Evolutionary conservation across 2,888 invertebrate genomes (phyloP).

Genomic region (Branchipolynoe longqiensis): DNA sequence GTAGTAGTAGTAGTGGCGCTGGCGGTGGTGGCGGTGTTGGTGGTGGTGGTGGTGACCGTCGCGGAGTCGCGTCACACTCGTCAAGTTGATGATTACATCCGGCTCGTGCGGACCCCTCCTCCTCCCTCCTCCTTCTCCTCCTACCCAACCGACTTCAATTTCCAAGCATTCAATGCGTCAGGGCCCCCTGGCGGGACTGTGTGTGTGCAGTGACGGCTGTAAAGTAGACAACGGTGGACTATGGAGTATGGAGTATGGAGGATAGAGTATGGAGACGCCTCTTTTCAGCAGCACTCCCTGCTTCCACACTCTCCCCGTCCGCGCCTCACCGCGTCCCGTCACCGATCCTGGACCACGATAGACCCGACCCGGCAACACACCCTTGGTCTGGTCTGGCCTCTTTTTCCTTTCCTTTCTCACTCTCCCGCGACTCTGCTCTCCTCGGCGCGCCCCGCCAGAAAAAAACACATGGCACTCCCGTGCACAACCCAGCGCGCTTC

Average conservation of each 20-base stretch:
- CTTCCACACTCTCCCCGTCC: not conserved
- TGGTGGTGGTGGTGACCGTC: conserved; percentile 14
- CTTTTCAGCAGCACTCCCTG: too few species aligned
- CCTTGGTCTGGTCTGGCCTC: not conserved
- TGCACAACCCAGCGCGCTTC: conserved; percentile 23
- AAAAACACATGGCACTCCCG: not conserved
- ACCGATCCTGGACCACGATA: not conserved
- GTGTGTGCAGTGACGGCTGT: too few species aligned
- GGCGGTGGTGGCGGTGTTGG: too few species aligned
- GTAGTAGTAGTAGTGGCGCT: not conserved
- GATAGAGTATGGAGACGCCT: too few species aligned
- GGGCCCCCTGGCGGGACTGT: too few species aligned
- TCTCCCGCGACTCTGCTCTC: not conserved
- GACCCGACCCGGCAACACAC: not conserved
- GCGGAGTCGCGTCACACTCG: conserved; percentile 18
- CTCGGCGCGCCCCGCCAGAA: not conserved
- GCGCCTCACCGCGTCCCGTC: not conserved
- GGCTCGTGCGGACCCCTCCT: not conserved
- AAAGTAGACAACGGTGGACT: too few species aligned
- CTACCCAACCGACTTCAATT: too few species aligned
- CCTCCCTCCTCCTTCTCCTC: not conserved
- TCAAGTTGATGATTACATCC: conserved; percentile 6
- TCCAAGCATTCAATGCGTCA: too few species aligned
- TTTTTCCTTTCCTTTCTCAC: not conserved
- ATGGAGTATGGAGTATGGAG: too few species aligned